Percentiles rank a stretch among this genome's conserved stretches.
Conservation (phyloP, 37 sponge, comb jelly and placozoan species). For the Agelas oroides region DNA sequence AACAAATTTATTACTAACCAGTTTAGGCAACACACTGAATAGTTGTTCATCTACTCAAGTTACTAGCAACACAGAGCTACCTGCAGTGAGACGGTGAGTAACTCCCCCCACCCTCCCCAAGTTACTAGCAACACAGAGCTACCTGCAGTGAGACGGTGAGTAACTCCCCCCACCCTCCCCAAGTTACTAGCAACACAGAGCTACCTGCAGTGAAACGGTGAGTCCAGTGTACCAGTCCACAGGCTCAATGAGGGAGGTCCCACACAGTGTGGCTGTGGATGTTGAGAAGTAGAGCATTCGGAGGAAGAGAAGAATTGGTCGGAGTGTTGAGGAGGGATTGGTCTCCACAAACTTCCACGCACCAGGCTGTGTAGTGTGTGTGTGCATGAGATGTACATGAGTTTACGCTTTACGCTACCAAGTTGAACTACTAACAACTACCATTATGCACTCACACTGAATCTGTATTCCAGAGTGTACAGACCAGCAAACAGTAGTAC, state of each 20-base stretch:
- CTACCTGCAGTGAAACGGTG: conserved; percentile 44
- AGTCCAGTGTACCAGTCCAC: conserved; percentile 38
- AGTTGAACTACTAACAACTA: too few species aligned
- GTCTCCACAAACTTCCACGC: conserved; percentile 8
- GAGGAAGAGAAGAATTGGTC: conserved; percentile 53
- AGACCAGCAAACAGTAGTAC: conserved; percentile 86
- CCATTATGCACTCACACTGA: conserved; percentile 46
- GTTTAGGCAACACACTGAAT: too few species aligned
- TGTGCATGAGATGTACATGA: not conserved
- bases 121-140: too few species aligned
- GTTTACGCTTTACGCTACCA: too few species aligned
- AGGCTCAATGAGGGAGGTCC: conserved; percentile 65
- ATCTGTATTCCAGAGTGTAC: conserved; percentile 73
- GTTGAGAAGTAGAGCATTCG: conserved; percentile 77
- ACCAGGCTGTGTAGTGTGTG: conserved; percentile 2
- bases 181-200: not conserved
- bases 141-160: too few species aligned
- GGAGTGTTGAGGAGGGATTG: too few species aligned
- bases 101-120: too few species aligned
- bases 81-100: too few species aligned
- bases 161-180: too few species aligned
- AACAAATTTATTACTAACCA: too few species aligned
- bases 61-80: not conserved
- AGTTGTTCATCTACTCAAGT: too few species aligned
- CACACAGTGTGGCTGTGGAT: conserved; percentile 87